These are phyloP conservation scores for Petrocephalus schoutedeni DNA, from an alignment of 2,797 vertebrate genomes.

Conservation along the genomic window DNA sequence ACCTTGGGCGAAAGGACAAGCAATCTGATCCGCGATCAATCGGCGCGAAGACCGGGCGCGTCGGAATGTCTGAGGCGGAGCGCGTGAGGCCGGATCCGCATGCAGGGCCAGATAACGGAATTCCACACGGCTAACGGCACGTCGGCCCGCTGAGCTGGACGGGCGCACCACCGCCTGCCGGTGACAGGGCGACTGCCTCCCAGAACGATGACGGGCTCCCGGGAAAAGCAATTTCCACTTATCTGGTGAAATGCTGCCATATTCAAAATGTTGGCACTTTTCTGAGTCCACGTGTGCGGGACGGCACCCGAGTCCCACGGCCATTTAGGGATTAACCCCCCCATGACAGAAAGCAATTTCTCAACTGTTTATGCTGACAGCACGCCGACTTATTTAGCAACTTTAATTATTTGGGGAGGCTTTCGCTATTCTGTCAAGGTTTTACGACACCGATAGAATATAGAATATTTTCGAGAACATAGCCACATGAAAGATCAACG, in stretches of 20 bases:
- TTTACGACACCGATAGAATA: background rate
- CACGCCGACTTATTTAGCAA: background rate
- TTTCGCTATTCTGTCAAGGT: background rate
- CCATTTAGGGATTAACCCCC: background rate
- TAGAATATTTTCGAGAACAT: background rate
- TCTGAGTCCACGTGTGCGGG: background rate
- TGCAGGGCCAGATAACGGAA: background rate
- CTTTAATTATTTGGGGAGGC: background rate
- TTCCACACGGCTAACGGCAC: background rate
- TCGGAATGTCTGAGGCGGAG: background rate
- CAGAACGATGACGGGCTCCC: background rate
- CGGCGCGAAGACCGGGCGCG: background rate
- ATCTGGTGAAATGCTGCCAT: background rate
- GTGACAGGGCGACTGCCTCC: background rate
- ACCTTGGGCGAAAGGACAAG: background rate
- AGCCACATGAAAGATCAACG: background rate
- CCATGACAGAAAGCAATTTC: background rate
- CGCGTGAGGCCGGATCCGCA: background rate
- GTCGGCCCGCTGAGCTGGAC: background rate
- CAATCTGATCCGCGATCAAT: background rate
- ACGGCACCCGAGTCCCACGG: background rate
- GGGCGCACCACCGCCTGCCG: background rate
- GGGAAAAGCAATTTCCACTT: constrained; percentile 5
- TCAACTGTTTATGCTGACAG: background rate
- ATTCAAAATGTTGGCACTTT: background rate